Evolutionary conservation across 2,797 vertebrate genomes (phyloP).

Genomic region (Hippoglossus hippoglossus): DNA sequence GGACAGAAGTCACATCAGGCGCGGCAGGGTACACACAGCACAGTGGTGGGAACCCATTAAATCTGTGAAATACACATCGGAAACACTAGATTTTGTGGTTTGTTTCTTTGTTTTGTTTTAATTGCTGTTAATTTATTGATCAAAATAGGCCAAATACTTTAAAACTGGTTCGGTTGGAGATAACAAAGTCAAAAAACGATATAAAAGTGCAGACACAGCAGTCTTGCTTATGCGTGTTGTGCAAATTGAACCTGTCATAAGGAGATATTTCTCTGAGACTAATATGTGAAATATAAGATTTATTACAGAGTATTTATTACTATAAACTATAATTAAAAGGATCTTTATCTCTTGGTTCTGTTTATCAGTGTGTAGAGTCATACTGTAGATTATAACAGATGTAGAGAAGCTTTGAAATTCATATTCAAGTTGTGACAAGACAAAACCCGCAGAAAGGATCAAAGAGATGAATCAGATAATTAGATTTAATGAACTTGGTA

Average conservation of each 20-base stretch:
- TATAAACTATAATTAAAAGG: too few species aligned
- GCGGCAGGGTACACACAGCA: slow-evolving; percentile 4
- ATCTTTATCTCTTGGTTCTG: neutral
- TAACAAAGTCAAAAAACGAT: neutral
- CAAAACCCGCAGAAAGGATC: neutral
- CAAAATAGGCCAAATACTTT: neutral
- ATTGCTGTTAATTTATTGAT: slow-evolving; percentile 8
- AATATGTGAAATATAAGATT: neutral
- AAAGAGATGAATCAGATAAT: slow-evolving; percentile 13
- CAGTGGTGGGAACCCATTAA: slow-evolving; percentile 7
- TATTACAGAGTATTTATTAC: too few species aligned
- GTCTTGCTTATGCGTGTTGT: neutral
- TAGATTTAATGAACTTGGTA: slow-evolving; percentile 18
- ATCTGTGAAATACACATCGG: slow-evolving; percentile 20
- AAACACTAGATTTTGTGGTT: slow-evolving; percentile 8
- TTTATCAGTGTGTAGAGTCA: neutral
- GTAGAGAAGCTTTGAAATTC: slow-evolving; percentile 7
- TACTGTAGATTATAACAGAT: neutral
- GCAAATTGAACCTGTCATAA: neutral
- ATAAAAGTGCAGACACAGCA: neutral
- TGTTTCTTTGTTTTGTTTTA: neutral
- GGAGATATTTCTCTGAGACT: neutral
- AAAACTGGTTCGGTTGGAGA: neutral
- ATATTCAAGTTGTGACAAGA: slow-evolving; percentile 19
- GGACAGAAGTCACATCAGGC: slow-evolving; percentile 26